Conservation (phyloP, 2,113 vertebrate species). For the Cercopithecus mona region DNA sequence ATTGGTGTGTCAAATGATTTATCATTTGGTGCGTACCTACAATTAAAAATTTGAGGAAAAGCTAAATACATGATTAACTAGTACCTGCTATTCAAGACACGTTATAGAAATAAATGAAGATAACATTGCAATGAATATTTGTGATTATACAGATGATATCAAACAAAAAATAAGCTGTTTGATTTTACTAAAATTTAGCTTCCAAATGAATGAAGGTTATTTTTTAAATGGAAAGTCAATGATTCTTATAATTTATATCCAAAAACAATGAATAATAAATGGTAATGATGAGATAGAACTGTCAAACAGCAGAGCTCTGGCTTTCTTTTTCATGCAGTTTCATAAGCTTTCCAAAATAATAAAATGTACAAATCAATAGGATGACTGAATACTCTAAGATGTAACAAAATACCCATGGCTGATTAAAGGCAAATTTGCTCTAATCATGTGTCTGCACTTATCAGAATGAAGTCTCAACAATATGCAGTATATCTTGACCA, state of each 20-base stretch:
- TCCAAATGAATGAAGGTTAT: not conserved
- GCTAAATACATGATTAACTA: not conserved
- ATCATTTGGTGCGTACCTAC: not conserved
- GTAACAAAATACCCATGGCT: not conserved
- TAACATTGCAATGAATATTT: not conserved
- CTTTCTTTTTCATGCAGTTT: not conserved
- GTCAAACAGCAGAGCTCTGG: not conserved
- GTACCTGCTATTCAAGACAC: not conserved
- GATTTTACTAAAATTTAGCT: conserved; percentile 4
- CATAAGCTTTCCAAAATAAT: not conserved
- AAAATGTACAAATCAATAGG: not conserved
- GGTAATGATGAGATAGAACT: not conserved
- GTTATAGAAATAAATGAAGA: not conserved
- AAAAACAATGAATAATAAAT: not conserved
- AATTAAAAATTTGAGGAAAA: not conserved
- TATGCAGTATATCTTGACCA: not conserved
- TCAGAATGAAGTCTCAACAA: not conserved
- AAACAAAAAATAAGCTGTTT: not conserved
- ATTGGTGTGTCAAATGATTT: not conserved
- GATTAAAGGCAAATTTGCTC: conserved; percentile 64
- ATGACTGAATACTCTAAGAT: not conserved
- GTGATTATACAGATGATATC: not conserved
- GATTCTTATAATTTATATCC: not conserved
- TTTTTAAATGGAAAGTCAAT: not conserved
- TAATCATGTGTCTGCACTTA: not conserved